Evolutionary conservation across 2,797 vertebrate genomes (phyloP).

Genomic region (Aratinga solstitialis): DNA sequence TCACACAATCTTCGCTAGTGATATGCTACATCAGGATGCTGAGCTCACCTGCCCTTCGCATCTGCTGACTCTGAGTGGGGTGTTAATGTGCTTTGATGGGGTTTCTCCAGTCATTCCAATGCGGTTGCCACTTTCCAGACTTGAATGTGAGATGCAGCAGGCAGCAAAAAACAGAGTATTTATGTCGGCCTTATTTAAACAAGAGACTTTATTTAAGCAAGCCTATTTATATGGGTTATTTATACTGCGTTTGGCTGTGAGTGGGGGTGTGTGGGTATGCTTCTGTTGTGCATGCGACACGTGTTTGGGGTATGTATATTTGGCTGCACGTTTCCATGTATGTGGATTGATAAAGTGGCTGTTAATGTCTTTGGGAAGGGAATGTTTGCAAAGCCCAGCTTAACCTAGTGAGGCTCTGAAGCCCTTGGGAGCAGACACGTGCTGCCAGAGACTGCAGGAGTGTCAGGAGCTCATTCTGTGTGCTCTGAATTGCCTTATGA

Average conservation of each 20-base stretch:
- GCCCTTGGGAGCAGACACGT: background rate
- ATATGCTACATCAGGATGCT: background rate
- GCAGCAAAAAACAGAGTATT: background rate
- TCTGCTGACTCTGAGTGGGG: background rate
- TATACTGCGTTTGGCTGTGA: slow-evolving; percentile 8
- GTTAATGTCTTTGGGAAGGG: background rate
- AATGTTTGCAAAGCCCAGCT: background rate
- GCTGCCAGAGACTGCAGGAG: background rate
- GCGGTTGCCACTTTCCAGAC: background rate
- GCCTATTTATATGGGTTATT: slow-evolving; percentile 42
- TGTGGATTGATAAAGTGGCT: background rate
- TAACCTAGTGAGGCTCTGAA: background rate
- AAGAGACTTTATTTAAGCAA: slow-evolving; percentile 35
- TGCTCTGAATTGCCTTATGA: background rate
- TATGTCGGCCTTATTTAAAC: slow-evolving; percentile 24
- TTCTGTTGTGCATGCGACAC: slow-evolving; percentile 6
- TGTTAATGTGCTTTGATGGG: background rate
- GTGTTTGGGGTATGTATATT: slow-evolving; percentile 16
- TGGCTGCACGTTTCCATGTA: slow-evolving; percentile 10
- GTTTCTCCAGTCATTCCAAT: background rate
- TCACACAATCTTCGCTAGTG: background rate
- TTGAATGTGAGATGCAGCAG: background rate
- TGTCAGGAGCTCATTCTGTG: background rate
- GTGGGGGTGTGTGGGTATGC: slow-evolving; percentile 5
- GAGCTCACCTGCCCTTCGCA: background rate